Evolutionary conservation across 2,888 invertebrate species (phyloP), one percentile per base, ranked within the genome.

Genomic region (Romanomermis culicivorax): DNA sequence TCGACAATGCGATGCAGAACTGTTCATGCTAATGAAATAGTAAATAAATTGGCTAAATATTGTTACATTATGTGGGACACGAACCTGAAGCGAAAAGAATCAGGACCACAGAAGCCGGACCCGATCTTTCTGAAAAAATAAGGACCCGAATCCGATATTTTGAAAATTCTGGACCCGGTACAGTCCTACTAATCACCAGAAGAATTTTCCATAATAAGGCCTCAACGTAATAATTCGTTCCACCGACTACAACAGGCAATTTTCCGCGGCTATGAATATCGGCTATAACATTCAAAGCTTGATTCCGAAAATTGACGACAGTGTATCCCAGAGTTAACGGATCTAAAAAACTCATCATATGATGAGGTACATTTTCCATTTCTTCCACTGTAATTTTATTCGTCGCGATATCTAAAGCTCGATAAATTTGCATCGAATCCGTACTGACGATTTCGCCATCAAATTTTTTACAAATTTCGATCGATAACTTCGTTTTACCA

Each of bases 391-490:
- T 84, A 0, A 88, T 87, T 74, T 95, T 93, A 27, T 93, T 93
- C 0, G 91, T 91, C 61, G 85, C 80, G 64, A 95, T 80, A 67
- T 93, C 82, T 64, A 95, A 72, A 1, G 86, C 85, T 71, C 82
- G 83, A 75, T 97, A 97, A 29, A 97, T 80, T 87, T 97, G 97
- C 91, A 97, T 95, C 24, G 95, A 91, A 78, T 97, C 97, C 0
- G 93, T 91, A 67, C 89, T 91, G 57, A 97, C 83, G 56, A 97
- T 82, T 77, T 95, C 93, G 27, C 87, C 84, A 61, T 77, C 77
- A 70, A 83, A 87, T 67, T 77, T 79, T 64, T 79, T 78, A 0
- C 89, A 91, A 60, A 97, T 74, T 75, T 91, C 85, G 56, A 97
- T 76, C 56, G 87, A 84, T 62, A 97, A 74, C 72, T 91, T 91